Evolutionary conservation across 2,113 vertebrate species (phyloP).

Genomic region (Sylvilagus bachmani): DNA sequence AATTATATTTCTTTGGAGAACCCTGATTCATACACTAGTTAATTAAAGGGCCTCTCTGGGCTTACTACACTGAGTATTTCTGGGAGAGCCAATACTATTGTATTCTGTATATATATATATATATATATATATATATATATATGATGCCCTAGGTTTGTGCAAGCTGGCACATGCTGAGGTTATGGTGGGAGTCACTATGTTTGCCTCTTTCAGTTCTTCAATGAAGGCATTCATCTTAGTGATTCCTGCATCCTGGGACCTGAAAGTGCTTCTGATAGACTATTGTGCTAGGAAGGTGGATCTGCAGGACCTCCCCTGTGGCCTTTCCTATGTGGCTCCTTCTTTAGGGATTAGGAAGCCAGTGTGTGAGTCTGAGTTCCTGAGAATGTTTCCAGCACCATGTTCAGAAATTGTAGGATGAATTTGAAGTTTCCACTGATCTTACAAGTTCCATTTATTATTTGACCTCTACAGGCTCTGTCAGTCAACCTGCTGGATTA

Average conservation of each 20-base stretch:
- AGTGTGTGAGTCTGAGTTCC: neutral
- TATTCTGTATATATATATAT: neutral
- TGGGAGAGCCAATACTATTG: neutral
- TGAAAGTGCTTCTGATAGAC: neutral
- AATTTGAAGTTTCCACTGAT: slow-evolving; percentile 24
- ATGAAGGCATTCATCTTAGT: neutral
- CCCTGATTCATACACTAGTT: neutral
- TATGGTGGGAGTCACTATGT: neutral
- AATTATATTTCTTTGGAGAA: neutral
- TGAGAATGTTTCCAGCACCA: neutral
- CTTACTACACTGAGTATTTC: neutral
- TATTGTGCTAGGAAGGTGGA: neutral
- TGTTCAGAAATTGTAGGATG: slow-evolving; percentile 14
- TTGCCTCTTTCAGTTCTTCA: neutral
- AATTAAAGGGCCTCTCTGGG: neutral
- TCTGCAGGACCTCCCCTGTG: neutral
- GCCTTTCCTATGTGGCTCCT: neutral
- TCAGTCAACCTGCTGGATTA: neutral
- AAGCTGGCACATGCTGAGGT: neutral
- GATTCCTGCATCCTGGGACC: neutral
- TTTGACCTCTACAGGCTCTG: neutral
- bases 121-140: too few relatives aligned
- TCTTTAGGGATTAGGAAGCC: neutral
- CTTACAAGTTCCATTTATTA: slow-evolving; percentile 32
- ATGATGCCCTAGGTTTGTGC: neutral